Conservation (phyloP, 2,888 invertebrate genomes). For the Mechanitis messenoides region DNA sequence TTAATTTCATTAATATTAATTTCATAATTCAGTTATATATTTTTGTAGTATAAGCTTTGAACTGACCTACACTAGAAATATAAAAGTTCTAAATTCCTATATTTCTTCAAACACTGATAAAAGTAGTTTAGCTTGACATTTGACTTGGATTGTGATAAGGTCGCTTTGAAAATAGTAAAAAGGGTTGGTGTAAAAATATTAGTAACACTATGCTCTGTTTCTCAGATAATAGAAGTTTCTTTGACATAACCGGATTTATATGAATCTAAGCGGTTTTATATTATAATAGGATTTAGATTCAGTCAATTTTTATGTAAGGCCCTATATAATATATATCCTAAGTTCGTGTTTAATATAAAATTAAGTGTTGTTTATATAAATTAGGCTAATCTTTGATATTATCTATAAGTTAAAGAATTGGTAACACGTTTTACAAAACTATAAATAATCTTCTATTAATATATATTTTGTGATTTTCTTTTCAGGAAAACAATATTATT, state of each 20-base stretch:
- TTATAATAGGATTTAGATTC: conserved; percentile 5
- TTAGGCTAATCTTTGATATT: too few species aligned
- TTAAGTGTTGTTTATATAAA: too few species aligned
- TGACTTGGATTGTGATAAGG: conserved; percentile 24
- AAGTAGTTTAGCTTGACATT: conserved; percentile 19
- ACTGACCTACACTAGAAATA: conserved; percentile 13
- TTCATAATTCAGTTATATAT: neutral
- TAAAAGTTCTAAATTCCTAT: conserved; percentile 11
- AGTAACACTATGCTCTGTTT: conserved; percentile 6
- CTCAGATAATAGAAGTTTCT: conserved; percentile 11
- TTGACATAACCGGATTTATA: conserved; percentile 5
- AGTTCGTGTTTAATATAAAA: too few species aligned
- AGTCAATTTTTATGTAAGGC: neutral
- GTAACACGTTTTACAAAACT: too few species aligned
- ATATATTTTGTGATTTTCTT: too few species aligned
- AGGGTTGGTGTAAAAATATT: conserved; percentile 12
- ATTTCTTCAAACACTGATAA: conserved; percentile 9
- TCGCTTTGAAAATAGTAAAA: conserved; percentile 14
- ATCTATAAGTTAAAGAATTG: too few species aligned
- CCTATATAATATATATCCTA: neutral
- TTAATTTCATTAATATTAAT: conserved; percentile 22
- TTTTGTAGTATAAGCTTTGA: neutral
- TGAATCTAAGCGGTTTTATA: conserved; percentile 1
- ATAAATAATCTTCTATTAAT: too few species aligned
- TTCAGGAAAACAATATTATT: too few species aligned